phyloP scores from a whole-genome alignment of 1,140 invertebrate species.

The Aphidius gifuensis region DNA sequence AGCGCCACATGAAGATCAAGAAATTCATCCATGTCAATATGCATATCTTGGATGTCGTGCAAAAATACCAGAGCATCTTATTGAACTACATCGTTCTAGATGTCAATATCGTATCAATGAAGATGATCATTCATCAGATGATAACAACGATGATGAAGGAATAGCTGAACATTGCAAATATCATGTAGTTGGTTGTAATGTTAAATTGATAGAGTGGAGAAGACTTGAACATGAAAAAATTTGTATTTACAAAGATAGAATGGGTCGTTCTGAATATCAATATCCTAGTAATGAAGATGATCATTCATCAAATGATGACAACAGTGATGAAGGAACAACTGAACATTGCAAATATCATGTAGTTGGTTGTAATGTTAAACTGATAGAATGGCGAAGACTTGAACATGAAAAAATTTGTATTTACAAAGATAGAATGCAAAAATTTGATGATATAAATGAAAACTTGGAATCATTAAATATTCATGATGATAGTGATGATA shows the following conservation, averaged over 20 bases:
- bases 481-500: constrained; percentile 6
- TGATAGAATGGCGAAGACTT: constrained; percentile 33
- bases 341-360: constrained; percentile 33
- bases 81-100: constrained; percentile 41
- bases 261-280: constrained; percentile 42
- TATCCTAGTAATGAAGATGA: constrained; percentile 43
- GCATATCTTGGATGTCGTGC: constrained; percentile 42
- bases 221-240: constrained; percentile 37
- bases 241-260: constrained; percentile 38
- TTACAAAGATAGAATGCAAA: constrained; percentile 28
- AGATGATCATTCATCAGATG: constrained; percentile 37
- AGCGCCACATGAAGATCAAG: constrained; percentile 23
- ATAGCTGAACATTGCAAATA: constrained; percentile 36
- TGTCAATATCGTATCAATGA: constrained; percentile 47
- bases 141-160: constrained; percentile 27
- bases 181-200: constrained; percentile 36
- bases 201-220: constrained; percentile 35
- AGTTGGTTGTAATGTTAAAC: constrained; percentile 40
- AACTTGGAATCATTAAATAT: constrained; percentile 18
- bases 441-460: constrained; percentile 17
- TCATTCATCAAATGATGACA: constrained; percentile 37
- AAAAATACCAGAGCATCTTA: constrained; percentile 37
- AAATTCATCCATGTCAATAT: constrained; percentile 35
- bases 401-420: constrained; percentile 41
- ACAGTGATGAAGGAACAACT: constrained; percentile 26